Evolutionary conservation across 2,888 invertebrate genomes (phyloP).

Genomic region (Aspidapion aeneum): DNA sequence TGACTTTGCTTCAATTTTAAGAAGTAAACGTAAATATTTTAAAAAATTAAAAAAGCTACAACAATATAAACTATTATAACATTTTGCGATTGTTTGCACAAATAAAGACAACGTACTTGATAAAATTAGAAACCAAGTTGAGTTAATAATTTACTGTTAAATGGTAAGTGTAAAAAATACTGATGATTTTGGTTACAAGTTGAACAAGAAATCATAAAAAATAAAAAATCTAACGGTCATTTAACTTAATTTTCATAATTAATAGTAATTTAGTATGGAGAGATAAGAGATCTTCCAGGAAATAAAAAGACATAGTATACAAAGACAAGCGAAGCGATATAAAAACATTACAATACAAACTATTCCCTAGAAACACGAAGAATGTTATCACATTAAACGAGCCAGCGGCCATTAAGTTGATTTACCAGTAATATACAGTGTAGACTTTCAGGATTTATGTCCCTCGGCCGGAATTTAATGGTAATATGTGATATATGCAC

Average conservation of each 20-base stretch:
- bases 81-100: too few relatives aligned
- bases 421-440: slow-evolving; percentile 40
- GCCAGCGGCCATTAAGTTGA: slow-evolving; percentile 41
- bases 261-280: not conserved
- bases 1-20: too few relatives aligned
- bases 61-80: too few relatives aligned
- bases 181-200: not conserved
- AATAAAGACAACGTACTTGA: too few relatives aligned
- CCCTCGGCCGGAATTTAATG: slow-evolving; percentile 38
- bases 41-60: too few relatives aligned
- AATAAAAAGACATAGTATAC: not conserved
- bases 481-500: slow-evolving; percentile 42
- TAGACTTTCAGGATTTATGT: slow-evolving; percentile 34
- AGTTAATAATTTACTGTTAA: not conserved
- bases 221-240: not conserved
- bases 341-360: slow-evolving; percentile 36
- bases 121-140: not conserved
- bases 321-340: slow-evolving; percentile 1
- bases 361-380: slow-evolving; percentile 34
- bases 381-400: slow-evolving; percentile 40
- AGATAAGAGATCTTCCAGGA: not conserved
- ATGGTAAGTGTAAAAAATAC: too few relatives aligned
- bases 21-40: too few relatives aligned
- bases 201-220: not conserved
- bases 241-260: not conserved